Evolutionary conservation across 1,140 invertebrate species (phyloP), one percentile per base, ranked within the genome.

Genomic region (Muscidifurax raptorellus): DNA sequence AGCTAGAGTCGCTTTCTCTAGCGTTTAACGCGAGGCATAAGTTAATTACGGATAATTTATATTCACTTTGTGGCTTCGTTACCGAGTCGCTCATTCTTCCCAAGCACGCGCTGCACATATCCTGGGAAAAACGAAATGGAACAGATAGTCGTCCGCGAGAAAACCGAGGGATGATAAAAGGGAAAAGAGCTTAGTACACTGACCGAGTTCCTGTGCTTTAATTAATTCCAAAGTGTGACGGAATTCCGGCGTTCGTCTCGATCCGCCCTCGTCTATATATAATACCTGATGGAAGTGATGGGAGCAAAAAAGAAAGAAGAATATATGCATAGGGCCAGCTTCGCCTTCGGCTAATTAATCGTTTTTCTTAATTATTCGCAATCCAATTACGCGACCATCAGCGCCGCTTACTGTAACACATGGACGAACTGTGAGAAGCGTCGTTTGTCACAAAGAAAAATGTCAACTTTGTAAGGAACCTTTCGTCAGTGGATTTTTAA

Each of bases 11-110:
- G 5, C 77, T 22, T 3, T 9, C 22, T 2, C 30, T 67, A 10
- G 30, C 44, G 81, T 74, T 64, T 80, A 87, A 87, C 81, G 83
- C 80, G 76, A 81, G 78, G 81, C 84, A 87, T 83, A 86, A 87
- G 81, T 86, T 87, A 86, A 86, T 87, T 86, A 84, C 72, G 28
- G 22, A 81, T 72, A 84, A 87, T 87, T 87, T 86, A 87, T 86
- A 85, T 84, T 85, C 84, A 85, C 74, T 83, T 74, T 71, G 74
- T 67, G 84, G 79, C 81, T 86, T 82, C 64, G 84, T 85, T 87
- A 86, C 85, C 82, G 79, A 82, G 44, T 28, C 59, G 7, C 67
- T 85, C 82, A 75, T 71, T 10, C 66, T 32, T 59, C 22, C 1
- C 44, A 13, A 6, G 44, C 13, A 12, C 44, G 44, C 44, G 44